Conservation (phyloP, 2,113 vertebrate genomes). For the Corythaeola cristata region DNA sequence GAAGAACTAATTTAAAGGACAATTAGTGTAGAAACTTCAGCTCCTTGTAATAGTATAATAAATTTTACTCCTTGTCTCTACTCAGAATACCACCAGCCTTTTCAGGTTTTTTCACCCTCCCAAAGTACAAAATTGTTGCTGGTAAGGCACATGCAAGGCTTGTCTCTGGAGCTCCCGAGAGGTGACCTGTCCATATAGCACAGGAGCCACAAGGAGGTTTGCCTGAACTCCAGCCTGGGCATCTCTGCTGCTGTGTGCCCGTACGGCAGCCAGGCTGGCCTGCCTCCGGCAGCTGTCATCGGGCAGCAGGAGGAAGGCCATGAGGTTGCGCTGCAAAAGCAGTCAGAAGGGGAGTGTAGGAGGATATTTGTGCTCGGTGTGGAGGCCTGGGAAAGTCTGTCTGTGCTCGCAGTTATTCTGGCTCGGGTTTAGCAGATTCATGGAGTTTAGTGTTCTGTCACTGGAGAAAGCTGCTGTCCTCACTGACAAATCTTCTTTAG, state of each 20-base stretch:
- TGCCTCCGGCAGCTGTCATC: not conserved
- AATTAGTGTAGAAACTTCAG: not conserved
- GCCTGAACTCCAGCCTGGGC: not conserved
- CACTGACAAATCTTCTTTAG: not conserved
- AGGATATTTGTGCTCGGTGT: not conserved
- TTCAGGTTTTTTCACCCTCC: not conserved
- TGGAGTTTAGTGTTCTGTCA: not conserved
- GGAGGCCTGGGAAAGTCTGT: not conserved
- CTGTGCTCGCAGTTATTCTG: not conserved
- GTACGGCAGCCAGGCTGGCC: fast-evolving
- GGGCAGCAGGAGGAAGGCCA: not conserved
- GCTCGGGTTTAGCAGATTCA: not conserved
- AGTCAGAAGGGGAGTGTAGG: not conserved
- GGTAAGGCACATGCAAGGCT: not conserved
- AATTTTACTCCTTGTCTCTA: not conserved
- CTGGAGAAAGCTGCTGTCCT: not conserved
- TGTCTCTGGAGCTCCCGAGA: not conserved
- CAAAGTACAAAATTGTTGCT: not conserved
- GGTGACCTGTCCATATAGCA: not conserved
- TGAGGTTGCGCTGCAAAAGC: not conserved
- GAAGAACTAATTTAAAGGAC: not conserved
- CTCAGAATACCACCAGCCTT: not conserved
- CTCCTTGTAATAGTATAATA: not conserved
- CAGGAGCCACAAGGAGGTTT: not conserved
- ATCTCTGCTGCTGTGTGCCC: not conserved